Base-by-base conservation (phyloP, 2,797 vertebrate species). In the Oceanodroma leucorhoa region DNA sequence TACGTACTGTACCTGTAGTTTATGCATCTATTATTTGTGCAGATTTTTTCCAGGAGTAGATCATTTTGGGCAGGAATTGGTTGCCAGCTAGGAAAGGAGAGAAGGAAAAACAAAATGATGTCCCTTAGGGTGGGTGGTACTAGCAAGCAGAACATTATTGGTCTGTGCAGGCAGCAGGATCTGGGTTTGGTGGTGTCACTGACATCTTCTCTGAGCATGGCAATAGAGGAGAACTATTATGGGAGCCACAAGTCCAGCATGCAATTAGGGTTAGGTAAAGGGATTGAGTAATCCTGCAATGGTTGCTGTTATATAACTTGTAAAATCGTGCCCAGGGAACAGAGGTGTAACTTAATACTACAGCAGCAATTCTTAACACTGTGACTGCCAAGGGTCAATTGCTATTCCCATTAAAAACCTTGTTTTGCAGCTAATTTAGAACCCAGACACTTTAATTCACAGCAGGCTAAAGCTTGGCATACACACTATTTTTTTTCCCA, bases 241-340 rank as follows among this genome's bases (percentile, higher is more conserved):
- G 51, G 84, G 72, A 97, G 65, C 97, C 97, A 73, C 95, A 97
- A 95, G 60, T 92, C 86, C 91, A 97, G 87, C 89, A 72, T 97
- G 95, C 94, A 98, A 88, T 97, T 98, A 97, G 76, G 83, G 96
- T 97, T 97, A 96, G 93, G 88, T 95, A 90, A 96, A 95, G 85
- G 88, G 93, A 96, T 91, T 97, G 91, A 96, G 96, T 96, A 98
- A 98, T 97, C 86, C 84, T 93, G 87, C 94, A 96, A 72, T 53
- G 90, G 90, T 81, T 95, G 76, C 92, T 92, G 94, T 98, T 98
- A 97, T 93, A 96, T 98, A 97, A 98, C 94, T 77, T 30, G 18
- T 80, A 84, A 73, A 71, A 67, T 54, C 55, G 72, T 97, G 95
- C 93, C 94, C 84, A 85, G 87, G 94, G 89, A 97, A 90, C 67